Percentiles rank a stretch among this genome's conserved stretches.
These are phyloP conservation scores for Collichthys lucidus DNA, from an alignment of 2,113 vertebrate species.

Conservation along the genomic window DNA sequence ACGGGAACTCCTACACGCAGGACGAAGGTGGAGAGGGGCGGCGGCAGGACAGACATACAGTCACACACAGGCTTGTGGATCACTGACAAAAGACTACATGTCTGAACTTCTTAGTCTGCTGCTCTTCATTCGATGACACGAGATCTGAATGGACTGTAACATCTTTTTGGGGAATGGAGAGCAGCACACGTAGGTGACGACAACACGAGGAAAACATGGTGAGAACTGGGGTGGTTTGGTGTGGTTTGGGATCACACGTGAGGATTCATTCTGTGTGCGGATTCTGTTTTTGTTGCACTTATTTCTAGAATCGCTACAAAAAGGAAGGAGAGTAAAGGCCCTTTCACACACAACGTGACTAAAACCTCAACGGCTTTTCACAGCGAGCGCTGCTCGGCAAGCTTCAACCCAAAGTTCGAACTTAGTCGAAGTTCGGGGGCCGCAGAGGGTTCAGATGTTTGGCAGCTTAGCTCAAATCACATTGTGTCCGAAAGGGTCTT, in stretches of 20 bases:
- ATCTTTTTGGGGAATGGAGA: slow-evolving; percentile 51
- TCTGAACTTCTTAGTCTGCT: slow-evolving; percentile 58
- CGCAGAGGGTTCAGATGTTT: no score
- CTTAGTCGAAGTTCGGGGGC: no score
- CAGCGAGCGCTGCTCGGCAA: no score
- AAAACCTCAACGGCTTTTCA: no score
- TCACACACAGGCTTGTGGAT: slow-evolving; percentile 16
- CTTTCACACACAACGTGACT: no score
- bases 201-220: slow-evolving; percentile 57
- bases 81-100: not conserved
- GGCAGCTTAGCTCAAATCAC: no score
- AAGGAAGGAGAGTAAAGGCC: slow-evolving; percentile 49
- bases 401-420: no score
- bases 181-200: slow-evolving; percentile 66
- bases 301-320: slow-evolving; percentile 37
- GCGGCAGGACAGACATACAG: slow-evolving; percentile 41
- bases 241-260: slow-evolving; percentile 62
- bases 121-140: slow-evolving; percentile 58
- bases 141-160: not conserved
- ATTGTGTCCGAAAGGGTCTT: no score
- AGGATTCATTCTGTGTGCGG: slow-evolving; percentile 59
- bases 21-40: slow-evolving; percentile 37
- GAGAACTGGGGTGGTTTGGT: slow-evolving; percentile 60
- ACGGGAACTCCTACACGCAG: slow-evolving; percentile 91
- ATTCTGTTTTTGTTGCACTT: slow-evolving; percentile 29